phyloP scores from a whole-genome alignment of 2,113 vertebrate species.

The Neodontobutis hainanensis region DNA sequence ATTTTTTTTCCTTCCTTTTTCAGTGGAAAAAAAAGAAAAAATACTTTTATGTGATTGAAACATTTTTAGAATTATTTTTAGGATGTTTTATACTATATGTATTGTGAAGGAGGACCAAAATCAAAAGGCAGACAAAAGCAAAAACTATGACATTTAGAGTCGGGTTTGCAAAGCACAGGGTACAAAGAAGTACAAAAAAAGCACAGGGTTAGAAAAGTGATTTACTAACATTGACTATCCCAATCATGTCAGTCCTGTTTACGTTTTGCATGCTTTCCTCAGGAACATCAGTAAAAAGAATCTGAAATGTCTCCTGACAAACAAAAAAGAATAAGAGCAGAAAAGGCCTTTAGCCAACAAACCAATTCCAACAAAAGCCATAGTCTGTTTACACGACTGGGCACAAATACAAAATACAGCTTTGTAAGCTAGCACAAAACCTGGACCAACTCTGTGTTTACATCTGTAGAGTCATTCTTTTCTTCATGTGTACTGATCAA shows the following conservation, averaged over 20 bases:
- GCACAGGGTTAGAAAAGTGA: conserved; percentile 72
- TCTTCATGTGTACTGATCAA: conserved; percentile 67
- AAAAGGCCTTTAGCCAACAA: conserved; percentile 75
- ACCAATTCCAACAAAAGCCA: conserved; percentile 61
- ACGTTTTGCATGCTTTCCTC: conserved; percentile 79
- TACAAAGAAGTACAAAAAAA: conserved; percentile 66
- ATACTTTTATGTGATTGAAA: conserved; percentile 77
- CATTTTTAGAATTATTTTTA: conserved; percentile 82
- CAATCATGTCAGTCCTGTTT: conserved; percentile 77
- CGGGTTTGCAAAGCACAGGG: conserved; percentile 78
- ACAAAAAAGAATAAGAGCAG: conserved; percentile 49
- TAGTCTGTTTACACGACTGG: conserved; percentile 74
- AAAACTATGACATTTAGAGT: conserved; percentile 79
- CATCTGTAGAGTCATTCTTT: conserved; percentile 59
- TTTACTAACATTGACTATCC: conserved; percentile 70
- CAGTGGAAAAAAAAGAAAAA: conserved; percentile 60
- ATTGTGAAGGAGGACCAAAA: conserved; percentile 83
- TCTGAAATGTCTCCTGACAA: conserved; percentile 73
- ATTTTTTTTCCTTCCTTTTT: conserved; percentile 72
- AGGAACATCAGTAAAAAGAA: conserved; percentile 71
- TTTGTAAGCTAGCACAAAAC: conserved; percentile 70
- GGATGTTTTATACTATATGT: conserved; percentile 82
- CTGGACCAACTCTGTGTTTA: conserved; percentile 75
- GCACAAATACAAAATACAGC: conserved; percentile 59
- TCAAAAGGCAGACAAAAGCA: conserved; percentile 78